These are phyloP conservation scores for Pangasius sanitwongsei DNA, from an alignment of 2,797 vertebrate species.

Conservation along the genomic window DNA sequence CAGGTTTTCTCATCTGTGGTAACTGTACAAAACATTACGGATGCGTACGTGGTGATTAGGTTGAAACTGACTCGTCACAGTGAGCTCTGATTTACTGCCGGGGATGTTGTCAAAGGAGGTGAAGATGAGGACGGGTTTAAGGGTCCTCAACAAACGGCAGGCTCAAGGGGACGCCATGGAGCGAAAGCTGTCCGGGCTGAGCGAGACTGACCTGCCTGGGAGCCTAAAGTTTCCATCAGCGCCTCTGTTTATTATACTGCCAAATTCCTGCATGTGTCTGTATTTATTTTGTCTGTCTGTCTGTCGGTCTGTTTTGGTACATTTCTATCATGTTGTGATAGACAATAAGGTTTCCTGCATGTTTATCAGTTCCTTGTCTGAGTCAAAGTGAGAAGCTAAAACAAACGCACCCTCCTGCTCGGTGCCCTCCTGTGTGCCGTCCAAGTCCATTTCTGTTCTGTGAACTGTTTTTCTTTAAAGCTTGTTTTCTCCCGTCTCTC, in stretches of 20 bases:
- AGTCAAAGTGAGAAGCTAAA: conserved; percentile 13
- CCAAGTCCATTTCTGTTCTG: conserved; percentile 67
- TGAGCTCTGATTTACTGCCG: not conserved
- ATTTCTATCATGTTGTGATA: conserved; percentile 11
- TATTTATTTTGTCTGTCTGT: not conserved
- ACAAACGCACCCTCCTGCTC: conserved; percentile 30
- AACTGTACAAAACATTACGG: not conserved
- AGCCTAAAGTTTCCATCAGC: not conserved
- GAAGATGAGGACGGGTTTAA: not conserved
- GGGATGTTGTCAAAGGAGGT: not conserved
- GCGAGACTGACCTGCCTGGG: not conserved
- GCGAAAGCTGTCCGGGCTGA: not conserved
- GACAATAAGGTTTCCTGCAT: not conserved
- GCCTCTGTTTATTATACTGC: not conserved
- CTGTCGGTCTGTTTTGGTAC: not conserved
- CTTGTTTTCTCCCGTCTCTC: conserved; percentile 53
- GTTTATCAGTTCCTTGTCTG: conserved; percentile 8
- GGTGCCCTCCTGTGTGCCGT: conserved; percentile 51
- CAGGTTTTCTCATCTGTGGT: not conserved
- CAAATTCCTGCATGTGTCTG: not conserved
- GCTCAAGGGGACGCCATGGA: not conserved
- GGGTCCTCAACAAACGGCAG: not conserved
- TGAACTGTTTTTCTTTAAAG: conserved; percentile 1
- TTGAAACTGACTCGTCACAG: not conserved
- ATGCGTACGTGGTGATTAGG: not conserved